Percentiles rank a stretch among this genome's conserved stretches.
phyloP scores from a whole-genome alignment of 2,888 invertebrate genomes.

The Chrysina gloriosa region DNA sequence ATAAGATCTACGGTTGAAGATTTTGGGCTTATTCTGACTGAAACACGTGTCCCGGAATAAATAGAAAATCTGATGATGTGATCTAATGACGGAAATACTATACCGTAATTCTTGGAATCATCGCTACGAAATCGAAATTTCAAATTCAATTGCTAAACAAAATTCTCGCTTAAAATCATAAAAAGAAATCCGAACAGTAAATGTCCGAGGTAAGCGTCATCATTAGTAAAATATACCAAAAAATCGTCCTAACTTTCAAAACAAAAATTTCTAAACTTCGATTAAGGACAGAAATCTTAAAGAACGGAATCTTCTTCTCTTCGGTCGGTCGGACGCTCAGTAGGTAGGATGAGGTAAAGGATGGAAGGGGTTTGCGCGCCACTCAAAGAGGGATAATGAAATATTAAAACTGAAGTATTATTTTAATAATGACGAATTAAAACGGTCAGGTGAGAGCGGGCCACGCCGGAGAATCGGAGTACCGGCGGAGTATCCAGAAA shows the following conservation, averaged over 20 bases:
- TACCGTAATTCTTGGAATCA: too few relatives aligned
- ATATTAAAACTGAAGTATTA: slow-evolving; percentile 67
- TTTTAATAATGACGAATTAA: slow-evolving; percentile 67
- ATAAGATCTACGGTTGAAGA: too few relatives aligned
- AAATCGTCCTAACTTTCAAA: not conserved
- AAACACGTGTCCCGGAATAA: too few relatives aligned
- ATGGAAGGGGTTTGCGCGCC: not conserved
- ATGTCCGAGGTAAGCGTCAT: too few relatives aligned
- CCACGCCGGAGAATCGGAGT: slow-evolving; percentile 10
- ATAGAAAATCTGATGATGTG: too few relatives aligned
- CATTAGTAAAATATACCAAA: not conserved
- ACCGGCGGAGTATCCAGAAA: slow-evolving; percentile 56
- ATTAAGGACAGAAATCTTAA: not conserved
- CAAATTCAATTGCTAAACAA: too few relatives aligned
- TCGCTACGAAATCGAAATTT: too few relatives aligned
- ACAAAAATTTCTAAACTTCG: not conserved
- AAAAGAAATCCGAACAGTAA: too few relatives aligned
- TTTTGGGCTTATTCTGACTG: too few relatives aligned
- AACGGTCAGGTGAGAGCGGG: slow-evolving; percentile 61
- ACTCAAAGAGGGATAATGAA: slow-evolving; percentile 57
- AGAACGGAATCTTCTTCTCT: not conserved
- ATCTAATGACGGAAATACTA: too few relatives aligned
- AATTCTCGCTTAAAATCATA: too few relatives aligned
- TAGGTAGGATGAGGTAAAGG: too few relatives aligned
- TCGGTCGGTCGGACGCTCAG: not conserved